phyloP scores from a whole-genome alignment of 2,888 invertebrate genomes.

The Miltochrista miniata region DNA sequence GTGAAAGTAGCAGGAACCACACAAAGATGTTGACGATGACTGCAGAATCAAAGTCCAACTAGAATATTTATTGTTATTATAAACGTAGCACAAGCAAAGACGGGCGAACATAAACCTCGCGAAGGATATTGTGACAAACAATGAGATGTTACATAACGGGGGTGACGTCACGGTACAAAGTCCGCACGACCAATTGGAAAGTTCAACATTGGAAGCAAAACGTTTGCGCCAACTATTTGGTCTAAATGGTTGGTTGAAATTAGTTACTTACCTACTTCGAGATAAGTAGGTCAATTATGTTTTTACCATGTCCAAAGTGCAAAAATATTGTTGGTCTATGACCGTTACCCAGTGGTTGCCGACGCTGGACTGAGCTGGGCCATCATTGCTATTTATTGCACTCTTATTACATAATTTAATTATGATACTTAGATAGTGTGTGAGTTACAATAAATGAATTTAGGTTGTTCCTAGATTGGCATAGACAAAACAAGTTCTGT shows the following conservation, averaged over 20 bases:
- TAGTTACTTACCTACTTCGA: constrained; percentile 17
- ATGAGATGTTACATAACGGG: constrained; percentile 41
- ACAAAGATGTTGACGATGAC: not conserved
- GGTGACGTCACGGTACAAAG: constrained; percentile 63
- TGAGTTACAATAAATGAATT: not conserved
- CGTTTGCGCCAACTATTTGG: constrained; percentile 37
- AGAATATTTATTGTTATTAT: constrained; percentile 7
- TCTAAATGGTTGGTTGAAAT: constrained; percentile 33
- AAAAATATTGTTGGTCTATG: constrained; percentile 2
- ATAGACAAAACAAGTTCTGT: constrained; percentile 2
- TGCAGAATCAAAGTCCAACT: not conserved
- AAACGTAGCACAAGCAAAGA: constrained; percentile 19
- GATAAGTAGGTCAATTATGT: constrained; percentile 31
- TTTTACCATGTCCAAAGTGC: constrained; percentile 21
- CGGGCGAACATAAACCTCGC: constrained; percentile 28
- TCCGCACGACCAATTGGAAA: constrained; percentile 64
- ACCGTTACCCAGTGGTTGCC: too few species aligned
- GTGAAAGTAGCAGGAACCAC: constrained; percentile 19
- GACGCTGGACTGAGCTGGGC: too few species aligned
- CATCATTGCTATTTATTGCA: too few species aligned
- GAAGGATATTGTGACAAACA: constrained; percentile 59
- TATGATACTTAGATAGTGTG: not conserved
- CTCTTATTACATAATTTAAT: not conserved
- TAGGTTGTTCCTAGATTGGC: constrained; percentile 4
- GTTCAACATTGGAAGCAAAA: constrained; percentile 49